Base-by-base conservation (phyloP, 2,888 invertebrate genomes). In the Dascillus cervinus region DNA sequence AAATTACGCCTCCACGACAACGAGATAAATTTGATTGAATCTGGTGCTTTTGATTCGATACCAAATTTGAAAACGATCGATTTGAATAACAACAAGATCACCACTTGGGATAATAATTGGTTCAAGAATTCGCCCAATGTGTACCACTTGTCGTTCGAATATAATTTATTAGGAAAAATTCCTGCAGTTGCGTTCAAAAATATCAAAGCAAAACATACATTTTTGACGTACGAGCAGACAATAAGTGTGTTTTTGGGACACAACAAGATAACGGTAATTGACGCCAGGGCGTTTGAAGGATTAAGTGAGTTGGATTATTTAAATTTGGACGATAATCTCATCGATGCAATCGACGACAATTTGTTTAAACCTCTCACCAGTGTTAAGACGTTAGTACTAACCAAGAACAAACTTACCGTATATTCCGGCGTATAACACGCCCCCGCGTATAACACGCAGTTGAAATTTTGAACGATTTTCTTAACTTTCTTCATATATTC, bases 71-170 rank as follows among this genome's bases (percentile, higher is more conserved):
- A 37, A 3, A 44, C 49, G 21, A 37, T 63, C 12, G 53, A 56
- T 26, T 37, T 62, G 12, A 62, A 62, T 32, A 34, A 46, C 13
- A 63, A 63, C 37, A 46, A 41, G 28, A 35, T 63, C 3, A 35
- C 48, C 4, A 30, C 17, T 6, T 60, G 58, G 60, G 53, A 59
- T 28, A 30, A 40, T 5, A 45, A 55, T n/a, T 63, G 63, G 62
- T 62, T 62, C 33, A 43, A 40, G 17, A 49, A 55, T 30, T 52
- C 50, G 11, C 60, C 62, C 2, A 47, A 43, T 13, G 37, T 63
- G 3, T 45, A 44, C 3, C 41, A 49, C 6, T 13, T 62, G 13
- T 56, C 47, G 11, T 44, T 60, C 21, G 52, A 55, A 34, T 47
- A 53, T 22, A 62, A 63, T 39, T 36, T 39, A 20, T 39, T 62